Conservation (phyloP, 2,797 vertebrate species). For the Pangasius djambal region DNA sequence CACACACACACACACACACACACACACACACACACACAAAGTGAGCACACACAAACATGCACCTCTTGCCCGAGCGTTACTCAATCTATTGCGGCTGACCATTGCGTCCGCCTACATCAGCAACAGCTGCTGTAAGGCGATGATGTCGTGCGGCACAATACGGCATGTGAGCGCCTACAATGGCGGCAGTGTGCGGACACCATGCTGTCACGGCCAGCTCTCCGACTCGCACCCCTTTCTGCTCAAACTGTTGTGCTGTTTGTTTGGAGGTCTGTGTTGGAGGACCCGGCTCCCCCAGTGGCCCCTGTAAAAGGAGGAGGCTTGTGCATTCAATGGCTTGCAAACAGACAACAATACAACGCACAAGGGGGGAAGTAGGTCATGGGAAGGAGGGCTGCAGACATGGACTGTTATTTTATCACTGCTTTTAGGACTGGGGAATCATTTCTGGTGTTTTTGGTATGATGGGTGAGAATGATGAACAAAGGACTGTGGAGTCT, state of each 20-base stretch:
- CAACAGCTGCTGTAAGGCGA: constrained; percentile 79
- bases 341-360: constrained; percentile 55
- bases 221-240: constrained; percentile 53
- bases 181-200: constrained; percentile 69
- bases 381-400: constrained; percentile 62
- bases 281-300: constrained; percentile 56
- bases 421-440: background rate
- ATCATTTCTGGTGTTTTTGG: background rate
- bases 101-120: constrained; percentile 73
- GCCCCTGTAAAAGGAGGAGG: constrained; percentile 65
- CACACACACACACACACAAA: constrained; percentile 41
- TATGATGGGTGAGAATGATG: background rate
- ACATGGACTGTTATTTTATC: constrained; percentile 8
- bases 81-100: constrained; percentile 67
- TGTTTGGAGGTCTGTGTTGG: constrained; percentile 62
- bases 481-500: background rate
- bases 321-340: constrained; percentile 55
- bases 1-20: constrained; percentile 40
- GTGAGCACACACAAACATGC: background rate
- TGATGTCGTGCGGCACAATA: constrained; percentile 76
- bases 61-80: constrained; percentile 48
- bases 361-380: constrained; percentile 63
- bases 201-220: constrained; percentile 72
- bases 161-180: constrained; percentile 73
- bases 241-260: constrained; percentile 65